Conservation (phyloP, 2,797 vertebrate species). For the Hypotaenidia okinawae region DNA sequence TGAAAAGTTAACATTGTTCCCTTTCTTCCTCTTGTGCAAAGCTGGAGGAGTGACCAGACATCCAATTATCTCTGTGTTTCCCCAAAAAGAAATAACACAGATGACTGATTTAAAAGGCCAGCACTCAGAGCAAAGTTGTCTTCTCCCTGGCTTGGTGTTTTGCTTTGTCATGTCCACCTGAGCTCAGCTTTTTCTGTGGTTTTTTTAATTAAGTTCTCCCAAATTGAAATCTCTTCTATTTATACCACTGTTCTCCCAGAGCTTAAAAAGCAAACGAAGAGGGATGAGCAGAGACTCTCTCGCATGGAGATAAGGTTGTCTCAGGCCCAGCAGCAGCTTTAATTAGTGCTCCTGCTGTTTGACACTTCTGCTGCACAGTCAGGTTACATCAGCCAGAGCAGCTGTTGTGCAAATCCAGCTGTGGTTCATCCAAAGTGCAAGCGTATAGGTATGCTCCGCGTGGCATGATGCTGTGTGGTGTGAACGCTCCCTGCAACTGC, state of each 20-base stretch:
- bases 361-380: background rate
- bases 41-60: background rate
- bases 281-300: background rate
- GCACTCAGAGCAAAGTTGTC: background rate
- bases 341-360: background rate
- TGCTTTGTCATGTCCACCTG: constrained; percentile 1
- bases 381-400: background rate
- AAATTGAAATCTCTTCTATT: background rate
- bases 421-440: background rate
- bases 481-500: fast-evolving
- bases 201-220: background rate
- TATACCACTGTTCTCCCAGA: background rate
- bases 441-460: fast-evolving
- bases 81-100: background rate
- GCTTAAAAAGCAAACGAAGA: background rate
- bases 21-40: background rate
- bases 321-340: background rate
- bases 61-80: background rate
- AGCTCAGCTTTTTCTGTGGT: background rate
- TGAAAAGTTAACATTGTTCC: background rate
- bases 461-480: fast-evolving
- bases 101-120: constrained; percentile 1
- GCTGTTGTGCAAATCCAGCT: background rate
- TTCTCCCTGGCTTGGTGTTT: background rate
- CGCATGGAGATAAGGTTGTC: background rate